Evolutionary conservation across 2,888 invertebrate species (phyloP).

Genomic region (Drosophila demipolita): DNA sequence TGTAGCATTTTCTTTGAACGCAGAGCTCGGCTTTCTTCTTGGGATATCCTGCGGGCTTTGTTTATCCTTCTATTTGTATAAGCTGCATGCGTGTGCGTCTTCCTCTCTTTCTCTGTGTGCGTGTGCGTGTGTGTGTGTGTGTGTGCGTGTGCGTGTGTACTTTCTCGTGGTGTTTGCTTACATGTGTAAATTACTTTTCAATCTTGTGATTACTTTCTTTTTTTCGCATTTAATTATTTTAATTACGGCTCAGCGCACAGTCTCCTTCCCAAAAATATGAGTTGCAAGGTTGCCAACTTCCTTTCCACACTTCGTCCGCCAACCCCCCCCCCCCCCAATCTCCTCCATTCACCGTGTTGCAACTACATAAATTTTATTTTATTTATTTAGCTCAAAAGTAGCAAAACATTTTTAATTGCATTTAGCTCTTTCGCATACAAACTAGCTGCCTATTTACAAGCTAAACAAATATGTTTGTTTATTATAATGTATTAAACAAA

Average conservation of each 20-base stretch:
- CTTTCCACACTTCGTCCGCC: neutral
- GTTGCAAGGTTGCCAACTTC: conserved; percentile 9
- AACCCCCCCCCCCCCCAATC: neutral
- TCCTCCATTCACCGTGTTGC: neutral
- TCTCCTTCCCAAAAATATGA: neutral
- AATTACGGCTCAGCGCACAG: conserved; percentile 77
- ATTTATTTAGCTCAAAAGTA: neutral
- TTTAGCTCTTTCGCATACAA: neutral
- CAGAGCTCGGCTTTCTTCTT: conserved; percentile 23
- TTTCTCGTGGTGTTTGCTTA: conserved; percentile 71
- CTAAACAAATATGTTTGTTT: neutral
- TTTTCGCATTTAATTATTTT: conserved; percentile 83
- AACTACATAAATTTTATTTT: neutral
- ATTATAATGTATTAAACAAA: neutral
- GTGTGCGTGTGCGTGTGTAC: conserved; percentile 29
- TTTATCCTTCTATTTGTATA: conserved; percentile 67
- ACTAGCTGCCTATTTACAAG: neutral
- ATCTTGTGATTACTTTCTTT: conserved; percentile 76
- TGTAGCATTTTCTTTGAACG: conserved; percentile 53
- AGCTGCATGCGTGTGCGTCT: conserved; percentile 43
- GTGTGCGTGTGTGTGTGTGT: conserved; percentile 10
- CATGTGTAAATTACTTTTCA: conserved; percentile 80
- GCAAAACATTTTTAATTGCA: neutral
- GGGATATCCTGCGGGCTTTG: conserved; percentile 78
- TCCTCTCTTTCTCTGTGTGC: conserved; percentile 12